Evolutionary conservation across 2,113 vertebrate species (phyloP), one percentile per base, ranked within the genome.

Genomic region (Saimiri boliviensis): DNA sequence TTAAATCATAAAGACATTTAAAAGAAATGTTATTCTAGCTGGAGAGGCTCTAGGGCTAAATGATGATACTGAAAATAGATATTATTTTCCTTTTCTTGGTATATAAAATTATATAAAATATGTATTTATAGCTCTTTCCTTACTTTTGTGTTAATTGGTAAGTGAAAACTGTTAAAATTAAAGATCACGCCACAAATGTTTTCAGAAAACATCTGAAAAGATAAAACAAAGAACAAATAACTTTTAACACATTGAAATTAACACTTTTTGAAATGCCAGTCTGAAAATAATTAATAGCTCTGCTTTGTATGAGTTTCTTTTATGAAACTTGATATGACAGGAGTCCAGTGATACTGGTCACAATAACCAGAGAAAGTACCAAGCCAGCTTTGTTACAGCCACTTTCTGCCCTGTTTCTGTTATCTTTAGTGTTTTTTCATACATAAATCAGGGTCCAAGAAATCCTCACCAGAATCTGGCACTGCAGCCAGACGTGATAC

Each of bases 71-170:
- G 89, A 97, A 97, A 86, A 96, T 84, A 58, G 96, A 87, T 76
- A 89, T 87, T 92, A 74, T 58, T 94, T 94, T 54, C 71, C 86
- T 97, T 42, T 32, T 66, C 86, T 94, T 97, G 98, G 95, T 98
- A 99, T 98, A 97, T 96, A 99, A 96, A 80, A 68, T 95, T 96
- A 66, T 98, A 94, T 97, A 97, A 66, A 92, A 90, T 91, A 97
- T 97, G 97, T 82, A 95, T 86, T 82, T 94, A 93, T 92, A 90
- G 58, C 91, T 89, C 42, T 87, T 85, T 97, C 47, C 92, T 96
- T 98, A 97, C 89, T 81, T 80, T 76, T 94, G 54, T 99, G 99
- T 99, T 99, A 99, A 99, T 99, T 99, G 95, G 97, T 98, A 98
- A 98, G 95, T 98, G 95, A 97, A 93, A 97, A 93, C 71, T 92